Evolutionary conservation across 2,888 invertebrate species (phyloP).

Genomic region (Pseudanteris insignis): DNA sequence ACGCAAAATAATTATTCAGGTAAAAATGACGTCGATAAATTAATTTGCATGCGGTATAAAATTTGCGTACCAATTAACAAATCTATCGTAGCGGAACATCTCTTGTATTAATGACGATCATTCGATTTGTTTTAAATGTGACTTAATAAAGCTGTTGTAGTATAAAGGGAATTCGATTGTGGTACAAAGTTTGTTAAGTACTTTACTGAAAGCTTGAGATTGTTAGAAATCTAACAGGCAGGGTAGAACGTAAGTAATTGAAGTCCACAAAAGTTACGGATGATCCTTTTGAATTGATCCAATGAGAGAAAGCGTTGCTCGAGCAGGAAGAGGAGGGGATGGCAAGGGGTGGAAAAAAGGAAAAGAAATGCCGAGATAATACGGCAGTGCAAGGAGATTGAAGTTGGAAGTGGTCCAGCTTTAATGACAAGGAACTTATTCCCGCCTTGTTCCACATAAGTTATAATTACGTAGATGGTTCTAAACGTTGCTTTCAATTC

Average conservation of each 20-base stretch:
- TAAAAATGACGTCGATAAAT: too few relatives aligned
- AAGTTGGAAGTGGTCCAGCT: slow-evolving; percentile 52
- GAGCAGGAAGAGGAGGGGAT: slow-evolving; percentile 4
- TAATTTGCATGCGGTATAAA: too few relatives aligned
- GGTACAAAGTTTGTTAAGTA: too few relatives aligned
- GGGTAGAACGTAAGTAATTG: slow-evolving; percentile 37
- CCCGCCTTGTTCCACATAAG: slow-evolving; percentile 48
- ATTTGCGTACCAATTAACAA: too few relatives aligned
- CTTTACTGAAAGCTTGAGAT: too few relatives aligned
- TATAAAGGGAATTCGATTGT: too few relatives aligned
- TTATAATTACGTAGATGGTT: slow-evolving; percentile 47
- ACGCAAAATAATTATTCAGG: too few relatives aligned
- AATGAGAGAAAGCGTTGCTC: slow-evolving; percentile 30
- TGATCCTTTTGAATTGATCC: slow-evolving; percentile 41
- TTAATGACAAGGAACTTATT: slow-evolving; percentile 46
- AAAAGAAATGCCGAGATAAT: slow-evolving; percentile 35
- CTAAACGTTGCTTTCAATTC: too few relatives aligned
- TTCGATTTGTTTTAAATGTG: too few relatives aligned
- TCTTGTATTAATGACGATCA: too few relatives aligned
- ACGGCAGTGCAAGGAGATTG: slow-evolving; percentile 39
- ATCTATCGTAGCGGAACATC: too few relatives aligned
- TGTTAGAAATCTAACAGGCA: slow-evolving; percentile 32
- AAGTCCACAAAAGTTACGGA: slow-evolving; percentile 40
- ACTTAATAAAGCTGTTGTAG: too few relatives aligned
- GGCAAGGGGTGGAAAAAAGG: slow-evolving; percentile 22